These are phyloP conservation scores for Strigops habroptila DNA, from an alignment of 2,113 vertebrate genomes.

Conservation along the genomic window DNA sequence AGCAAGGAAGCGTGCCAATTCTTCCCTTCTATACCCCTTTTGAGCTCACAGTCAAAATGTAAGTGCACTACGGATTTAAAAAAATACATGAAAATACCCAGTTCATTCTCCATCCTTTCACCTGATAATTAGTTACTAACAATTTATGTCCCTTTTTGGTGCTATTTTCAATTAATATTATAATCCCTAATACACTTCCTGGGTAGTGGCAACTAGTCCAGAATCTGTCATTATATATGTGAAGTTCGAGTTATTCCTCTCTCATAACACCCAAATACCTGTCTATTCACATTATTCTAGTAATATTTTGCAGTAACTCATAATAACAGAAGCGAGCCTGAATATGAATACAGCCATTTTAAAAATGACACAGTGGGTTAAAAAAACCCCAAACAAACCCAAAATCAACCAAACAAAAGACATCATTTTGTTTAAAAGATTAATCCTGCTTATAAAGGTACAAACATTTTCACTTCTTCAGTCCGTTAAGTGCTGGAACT, in stretches of 20 bases:
- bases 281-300: neutral
- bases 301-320: neutral
- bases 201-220: neutral
- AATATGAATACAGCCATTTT: neutral
- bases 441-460: neutral
- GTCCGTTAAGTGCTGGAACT: neutral
- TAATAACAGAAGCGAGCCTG: neutral
- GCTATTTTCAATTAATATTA: neutral
- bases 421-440: neutral
- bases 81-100: neutral
- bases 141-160: neutral
- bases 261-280: neutral
- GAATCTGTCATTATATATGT: neutral
- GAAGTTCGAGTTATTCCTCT: neutral
- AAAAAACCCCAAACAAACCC: neutral
- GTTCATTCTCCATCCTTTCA: neutral
- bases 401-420: neutral
- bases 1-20: accelerated
- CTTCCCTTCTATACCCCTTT: neutral
- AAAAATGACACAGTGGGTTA: neutral
- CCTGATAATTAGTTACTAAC: neutral
- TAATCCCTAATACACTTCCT: neutral
- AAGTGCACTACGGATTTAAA: neutral
- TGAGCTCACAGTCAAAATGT: neutral
- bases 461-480: neutral